Base-by-base conservation (phyloP, 2,797 vertebrate genomes). In the Lithobates sylvaticus region DNA sequence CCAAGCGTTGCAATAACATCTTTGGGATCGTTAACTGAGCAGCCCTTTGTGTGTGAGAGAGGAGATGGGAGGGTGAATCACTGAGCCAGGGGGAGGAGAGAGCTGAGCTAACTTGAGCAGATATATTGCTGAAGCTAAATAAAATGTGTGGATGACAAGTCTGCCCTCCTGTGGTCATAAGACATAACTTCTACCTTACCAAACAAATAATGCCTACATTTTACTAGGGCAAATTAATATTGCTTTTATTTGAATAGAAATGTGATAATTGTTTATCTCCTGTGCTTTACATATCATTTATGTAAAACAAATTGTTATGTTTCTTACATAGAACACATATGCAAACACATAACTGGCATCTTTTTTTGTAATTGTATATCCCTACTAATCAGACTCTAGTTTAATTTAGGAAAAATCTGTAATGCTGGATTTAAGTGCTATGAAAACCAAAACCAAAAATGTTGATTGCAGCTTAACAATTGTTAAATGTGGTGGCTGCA, bases 41-140 rank as follows among this genome's bases (percentile, higher is more conserved):
- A 78, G 68, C 72, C 75, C 84, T 85, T 85, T 85, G 76, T 85
- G 84, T 75, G 65, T 77, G 68, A 70, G 26, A 34, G 8, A 61
- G 72, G 70, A 34, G 36, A 85, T 85, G 77, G 84, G 84, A 80
- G 77, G 83, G 74, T 71, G 83, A 71, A 58, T 84, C 83, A 77
- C 44, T 84, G 75, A 84, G 92, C 90, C 91, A 88, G 89, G 88
- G 82, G 82, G 82, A 73, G 69, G 79, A 81, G 78, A 82, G 80
- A 10, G 36, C 54, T 7, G 8, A 18, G 27, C n/a, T 21, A 29
- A n/a, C 50, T 23, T 76, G 27, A 50, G 10, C 65, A 79, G n/a
- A 69, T 69, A 12, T 13, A 50, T n/a, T 93, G 89, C 0, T 23
- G 18, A 27, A 36, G 21, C 16, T 36, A 34, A 77, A 39, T 36